Base-by-base conservation (phyloP, 2,888 invertebrate genomes). In the Drosophila niveifrons region DNA sequence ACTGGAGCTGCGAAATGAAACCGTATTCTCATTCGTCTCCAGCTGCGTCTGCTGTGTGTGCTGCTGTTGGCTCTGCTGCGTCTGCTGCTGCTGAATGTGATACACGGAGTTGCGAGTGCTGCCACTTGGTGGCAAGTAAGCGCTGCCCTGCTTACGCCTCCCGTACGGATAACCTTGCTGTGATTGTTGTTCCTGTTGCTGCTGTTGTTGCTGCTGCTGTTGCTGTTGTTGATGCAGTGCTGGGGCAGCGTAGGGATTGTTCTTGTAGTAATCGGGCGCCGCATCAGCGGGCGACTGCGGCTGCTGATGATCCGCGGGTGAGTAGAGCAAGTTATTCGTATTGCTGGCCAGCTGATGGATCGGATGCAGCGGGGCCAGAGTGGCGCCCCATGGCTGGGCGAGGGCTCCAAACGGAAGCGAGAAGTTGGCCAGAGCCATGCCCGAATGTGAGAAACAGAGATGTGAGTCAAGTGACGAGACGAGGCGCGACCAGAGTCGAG, bases 381-480 rank as follows among this genome's bases (percentile, higher is more conserved):
- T 92, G 18, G 91, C 91, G 64, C 90, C 88, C 92, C 92, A 93
- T 11, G 90, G 87, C 67, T 90, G 91, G 6, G 90, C 79, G 29
- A 90, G 75, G 2, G 89, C 78, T 52, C 91, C 91, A 72, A 92
- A 93, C 46, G 93, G 93, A 72, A 93, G 72, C 53, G 93, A 91
- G 82, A 92, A 93, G 75, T 93, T 93, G 66, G 92, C 85, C 69
- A 93, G 75, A 43, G 93, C 91, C 93, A 93, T 93, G 41, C 31
- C 34, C 61, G 53, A 10, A 11, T 6, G 50, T 50, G 50, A 18
- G 52, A 39, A 39, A 2, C 9, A 1, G 18, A 6, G 17, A 34
- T 34, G 31, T 34, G 7, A 50, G 17, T 50, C 50, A 11, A 31
- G 11, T 48, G 56, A 23, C 41, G 39, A 4, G 13, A n/a, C 31